Percentiles rank a stretch among this genome's conserved stretches.
phyloP scores from a whole-genome alignment of 2,888 invertebrate genomes.

The Hypselothyrea guttata region DNA sequence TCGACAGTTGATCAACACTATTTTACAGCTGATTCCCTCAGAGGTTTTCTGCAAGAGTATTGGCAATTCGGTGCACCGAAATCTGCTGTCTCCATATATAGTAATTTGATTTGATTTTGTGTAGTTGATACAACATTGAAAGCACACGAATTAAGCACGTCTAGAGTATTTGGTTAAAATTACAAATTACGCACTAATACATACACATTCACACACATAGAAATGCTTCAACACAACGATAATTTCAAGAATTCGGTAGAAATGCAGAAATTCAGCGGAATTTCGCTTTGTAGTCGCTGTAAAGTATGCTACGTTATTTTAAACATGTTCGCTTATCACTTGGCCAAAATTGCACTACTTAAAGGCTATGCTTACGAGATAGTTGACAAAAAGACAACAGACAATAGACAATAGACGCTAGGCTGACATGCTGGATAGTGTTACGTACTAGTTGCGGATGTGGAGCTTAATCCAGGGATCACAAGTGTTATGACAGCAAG shows the following conservation, averaged over 20 bases:
- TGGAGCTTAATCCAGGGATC: constrained; percentile 26
- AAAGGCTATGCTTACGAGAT: constrained; percentile 28
- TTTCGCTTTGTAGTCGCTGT: constrained; percentile 21
- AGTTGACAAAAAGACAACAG: constrained; percentile 22
- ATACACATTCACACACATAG: constrained; percentile 31
- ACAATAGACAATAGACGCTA: constrained; percentile 33
- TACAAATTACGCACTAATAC: constrained; percentile 70
- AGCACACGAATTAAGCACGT: constrained; percentile 61
- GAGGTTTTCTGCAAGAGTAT: constrained; percentile 37
- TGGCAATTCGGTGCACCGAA: constrained; percentile 21
- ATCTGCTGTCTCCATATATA: constrained; percentile 2
- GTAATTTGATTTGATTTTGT: constrained; percentile 36
- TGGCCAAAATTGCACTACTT: constrained; percentile 50
- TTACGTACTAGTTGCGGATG: constrained; percentile 23
- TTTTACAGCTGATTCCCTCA: no score
- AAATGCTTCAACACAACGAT: no score
- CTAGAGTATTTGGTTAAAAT: constrained; percentile 63
- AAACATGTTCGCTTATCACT: constrained; percentile 27
- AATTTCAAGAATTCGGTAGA: no score
- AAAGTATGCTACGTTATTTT: constrained; percentile 45
- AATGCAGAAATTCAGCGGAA: neutral
- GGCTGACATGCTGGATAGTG: constrained; percentile 19
- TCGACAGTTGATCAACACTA: neutral
- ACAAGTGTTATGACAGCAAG: constrained; percentile 7
- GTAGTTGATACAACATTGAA: constrained; percentile 55